Evolutionary conservation across 1,140 invertebrate species (phyloP).

Genomic region (fruit fly (Drosophila melanogaster)): Release_6_plus_ISO1_MT NT_037436.4:3022001-3022500

Average conservation of each 20-base stretch:
- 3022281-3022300: conserved; percentile 39
- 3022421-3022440: conserved; percentile 15
- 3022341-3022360: conserved; percentile 39
- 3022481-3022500: background rate
- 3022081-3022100: conserved; percentile 2
- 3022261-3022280: conserved; percentile 38
- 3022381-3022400: conserved; percentile 31
- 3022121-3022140: background rate
- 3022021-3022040: conserved; percentile 59
- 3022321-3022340: conserved; percentile 25
- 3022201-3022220: too few relatives aligned
- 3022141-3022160: too few relatives aligned
- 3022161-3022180: background rate
- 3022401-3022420: conserved; percentile 22
- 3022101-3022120: too few relatives aligned
- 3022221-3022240: background rate
- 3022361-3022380: conserved; percentile 2
- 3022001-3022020: conserved; percentile 23
- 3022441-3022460: conserved; percentile 12
- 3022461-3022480: background rate
- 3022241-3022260: background rate
- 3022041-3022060: conserved; percentile 65
- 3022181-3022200: background rate
- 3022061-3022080: conserved; percentile 7
- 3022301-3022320: conserved; percentile 16